phyloP scores from a whole-genome alignment of 92 coral and sea anemone species.

The Epizoanthus rinbou region DNA sequence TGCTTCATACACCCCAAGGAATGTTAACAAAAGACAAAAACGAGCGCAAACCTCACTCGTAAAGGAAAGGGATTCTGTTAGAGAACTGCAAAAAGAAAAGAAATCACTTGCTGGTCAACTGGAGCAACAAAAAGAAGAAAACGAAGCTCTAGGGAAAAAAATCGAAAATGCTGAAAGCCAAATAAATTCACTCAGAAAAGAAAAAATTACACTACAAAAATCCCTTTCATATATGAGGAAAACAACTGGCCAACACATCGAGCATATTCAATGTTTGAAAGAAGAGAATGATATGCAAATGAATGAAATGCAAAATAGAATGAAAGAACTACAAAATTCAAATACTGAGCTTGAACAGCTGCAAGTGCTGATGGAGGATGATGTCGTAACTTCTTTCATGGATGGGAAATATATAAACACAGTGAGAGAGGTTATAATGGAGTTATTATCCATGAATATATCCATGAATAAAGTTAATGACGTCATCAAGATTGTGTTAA shows the following conservation, averaged over 20 bases:
- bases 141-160: slow-evolving; percentile 13
- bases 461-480: slow-evolving; percentile 51
- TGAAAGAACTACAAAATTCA: slow-evolving; percentile 40
- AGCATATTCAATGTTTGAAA: slow-evolving; percentile 34
- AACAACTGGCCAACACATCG: slow-evolving; percentile 40
- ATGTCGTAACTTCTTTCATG: slow-evolving; percentile 33
- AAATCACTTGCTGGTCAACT: slow-evolving; percentile 17
- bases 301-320: slow-evolving; percentile 39
- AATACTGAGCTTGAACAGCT: slow-evolving; percentile 40
- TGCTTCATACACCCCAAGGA: slow-evolving; percentile 45
- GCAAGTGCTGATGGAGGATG: slow-evolving; percentile 23
- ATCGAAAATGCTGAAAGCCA: slow-evolving; percentile 26
- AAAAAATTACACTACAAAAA: slow-evolving; percentile 31
- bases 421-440: slow-evolving; percentile 47
- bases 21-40: slow-evolving; percentile 40
- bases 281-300: slow-evolving; percentile 39
- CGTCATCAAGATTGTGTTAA: slow-evolving; percentile 35
- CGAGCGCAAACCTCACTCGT: slow-evolving; percentile 36
- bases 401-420: slow-evolving; percentile 50
- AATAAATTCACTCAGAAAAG: slow-evolving; percentile 23
- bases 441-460: slow-evolving; percentile 48
- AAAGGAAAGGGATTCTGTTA: background rate
- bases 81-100: background rate
- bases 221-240: slow-evolving; percentile 39
- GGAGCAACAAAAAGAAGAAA: slow-evolving; percentile 14